Conservation (phyloP, 2,113 vertebrate genomes). For the Brevimyrus niger region DNA sequence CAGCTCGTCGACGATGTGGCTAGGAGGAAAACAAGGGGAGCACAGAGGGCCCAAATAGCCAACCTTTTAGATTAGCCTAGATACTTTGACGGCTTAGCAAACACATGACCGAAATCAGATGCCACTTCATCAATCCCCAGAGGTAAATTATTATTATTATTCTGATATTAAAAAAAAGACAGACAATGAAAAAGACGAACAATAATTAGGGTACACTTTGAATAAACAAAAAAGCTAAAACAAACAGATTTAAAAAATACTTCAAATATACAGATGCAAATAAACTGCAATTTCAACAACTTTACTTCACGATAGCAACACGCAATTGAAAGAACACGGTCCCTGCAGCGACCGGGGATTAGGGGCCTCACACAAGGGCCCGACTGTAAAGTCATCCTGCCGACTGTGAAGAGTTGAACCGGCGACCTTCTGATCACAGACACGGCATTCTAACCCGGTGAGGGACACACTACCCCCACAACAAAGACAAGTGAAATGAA, state of each 20-base stretch:
- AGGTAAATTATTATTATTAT: neutral
- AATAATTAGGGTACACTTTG: constrained; percentile 7
- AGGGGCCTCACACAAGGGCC: too few relatives aligned
- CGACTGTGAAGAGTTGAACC: neutral
- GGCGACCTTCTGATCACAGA: neutral
- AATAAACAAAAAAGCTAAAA: neutral
- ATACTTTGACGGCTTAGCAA: neutral
- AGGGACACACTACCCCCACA: neutral
- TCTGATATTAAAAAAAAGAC: neutral
- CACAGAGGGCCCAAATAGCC: neutral
- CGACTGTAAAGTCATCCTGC: neutral
- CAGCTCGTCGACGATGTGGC: constrained; percentile 72
- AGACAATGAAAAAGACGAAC: neutral
- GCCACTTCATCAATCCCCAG: neutral
- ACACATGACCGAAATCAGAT: neutral
- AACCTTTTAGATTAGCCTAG: neutral
- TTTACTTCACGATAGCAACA: neutral
- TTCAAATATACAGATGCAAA: neutral
- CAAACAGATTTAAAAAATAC: neutral
- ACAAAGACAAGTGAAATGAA: neutral
- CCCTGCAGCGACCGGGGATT: neutral
- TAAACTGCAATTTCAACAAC: neutral
- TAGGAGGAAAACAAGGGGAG: constrained; percentile 36
- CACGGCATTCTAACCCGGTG: neutral
- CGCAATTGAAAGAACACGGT: neutral